Conservation (phyloP, 2,113 vertebrate genomes). For the Ellobius talpinus region DNA sequence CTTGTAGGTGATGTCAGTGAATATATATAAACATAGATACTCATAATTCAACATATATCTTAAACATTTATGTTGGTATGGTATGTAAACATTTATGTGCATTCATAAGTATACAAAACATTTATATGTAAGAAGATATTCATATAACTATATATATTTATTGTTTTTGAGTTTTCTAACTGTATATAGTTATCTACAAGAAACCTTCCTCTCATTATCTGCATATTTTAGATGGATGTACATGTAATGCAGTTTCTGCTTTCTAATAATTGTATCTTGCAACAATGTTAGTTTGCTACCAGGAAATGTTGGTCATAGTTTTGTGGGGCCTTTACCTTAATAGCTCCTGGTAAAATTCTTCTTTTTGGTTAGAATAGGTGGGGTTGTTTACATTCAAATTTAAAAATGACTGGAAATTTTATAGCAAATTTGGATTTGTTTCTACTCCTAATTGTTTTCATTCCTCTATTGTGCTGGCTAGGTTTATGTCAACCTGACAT, state of each 20-base stretch:
- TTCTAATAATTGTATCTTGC: neutral
- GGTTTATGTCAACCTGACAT: neutral
- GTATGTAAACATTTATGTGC: no score
- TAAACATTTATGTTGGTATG: neutral
- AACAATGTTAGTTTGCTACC: neutral
- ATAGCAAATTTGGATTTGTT: neutral
- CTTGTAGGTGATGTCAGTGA: neutral
- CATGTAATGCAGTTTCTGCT: neutral
- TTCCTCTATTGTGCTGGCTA: neutral
- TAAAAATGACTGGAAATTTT: neutral
- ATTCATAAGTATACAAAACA: neutral
- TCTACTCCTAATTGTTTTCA: neutral
- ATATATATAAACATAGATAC: neutral
- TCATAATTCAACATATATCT: neutral
- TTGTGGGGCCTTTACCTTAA: neutral
- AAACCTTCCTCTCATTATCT: no score
- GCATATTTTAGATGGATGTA: neutral
- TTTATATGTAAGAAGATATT: neutral
- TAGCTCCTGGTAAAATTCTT: neutral
- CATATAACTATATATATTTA: neutral
- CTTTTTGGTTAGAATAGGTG: neutral
- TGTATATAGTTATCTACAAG: neutral
- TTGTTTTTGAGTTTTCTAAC: neutral
- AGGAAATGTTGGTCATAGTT: neutral
- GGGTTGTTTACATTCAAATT: no score